Evolutionary conservation across 92 coral and sea anemone genomes (phyloP), one percentile per base, ranked within the genome.

Genomic region (Actinostola sp.): DNA sequence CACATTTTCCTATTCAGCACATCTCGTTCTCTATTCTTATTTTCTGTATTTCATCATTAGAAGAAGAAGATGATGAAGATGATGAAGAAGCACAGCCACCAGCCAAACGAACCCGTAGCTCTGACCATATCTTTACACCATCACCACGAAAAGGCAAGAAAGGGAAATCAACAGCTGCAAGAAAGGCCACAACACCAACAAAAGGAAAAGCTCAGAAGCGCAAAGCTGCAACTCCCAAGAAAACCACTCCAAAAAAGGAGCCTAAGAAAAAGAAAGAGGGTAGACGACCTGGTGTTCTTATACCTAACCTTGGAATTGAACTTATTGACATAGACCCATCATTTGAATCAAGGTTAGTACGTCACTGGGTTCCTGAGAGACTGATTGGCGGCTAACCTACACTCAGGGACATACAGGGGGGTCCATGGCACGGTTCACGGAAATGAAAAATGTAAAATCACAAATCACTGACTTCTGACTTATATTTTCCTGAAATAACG

Each of bases 341-440:
- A n/a, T 90, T 90, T 77, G 97, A 84, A 63, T 69, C 92, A 29
- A 90, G 92, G 97, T 90, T 16, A 21, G 93, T 54, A 16, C 6
- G n/a, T 21, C n/a, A n/a, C n/a, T n/a, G n/a, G n/a, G n/a, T n/a
- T n/a, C 45, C 45, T 39, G 45, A 7, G 19, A 48, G 54, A 13
- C 19, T 48, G 19, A 48, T 48, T 48, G 54, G n/a, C n/a, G n/a
- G n/a, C n/a, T n/a, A n/a, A n/a, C n/a, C n/a, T n/a, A n/a, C n/a
- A n/a, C n/a, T n/a, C n/a, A n/a, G n/a, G n/a, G n/a, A n/a, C n/a
- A 27, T 11, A n/a, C n/a, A n/a, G n/a, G n/a, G n/a, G n/a, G n/a
- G n/a, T n/a, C n/a, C n/a, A n/a, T n/a, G n/a, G n/a, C n/a, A n/a
- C n/a, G n/a, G n/a, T n/a, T n/a, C n/a, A n/a, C n/a, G n/a, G n/a